Base-by-base conservation (phyloP, 2,888 invertebrate species). In the Pammene fasciana region DNA sequence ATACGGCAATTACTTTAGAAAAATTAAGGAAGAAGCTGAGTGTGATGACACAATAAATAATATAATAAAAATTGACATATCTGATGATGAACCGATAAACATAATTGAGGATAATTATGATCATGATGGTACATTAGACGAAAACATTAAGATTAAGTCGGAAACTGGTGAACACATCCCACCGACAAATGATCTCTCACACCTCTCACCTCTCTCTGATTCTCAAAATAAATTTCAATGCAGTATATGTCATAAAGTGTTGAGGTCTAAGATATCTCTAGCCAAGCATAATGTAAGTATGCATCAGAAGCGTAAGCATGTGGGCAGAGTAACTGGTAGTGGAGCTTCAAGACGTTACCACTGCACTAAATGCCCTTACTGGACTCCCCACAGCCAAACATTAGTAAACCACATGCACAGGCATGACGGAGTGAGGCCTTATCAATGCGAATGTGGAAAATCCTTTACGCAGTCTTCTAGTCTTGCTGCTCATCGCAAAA, bases 331-430 rank as follows among this genome's bases (percentile, higher is more conserved):
- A 0, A 86, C 87, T 50, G 93, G 92, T 4, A 87, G 78, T 81
- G 92, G 92, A 38, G 74, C 79, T 13, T 76, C 80, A 9, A 81
- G 91, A 45, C 80, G 83, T 11, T 92, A 92, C 72, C 87, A 91
- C 72, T 93, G 93, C 72, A 85, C 85, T n/a, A 80, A 82, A 73
- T 93, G 93, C 76, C 71, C 84, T 11, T 93, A 93, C 72, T 83
- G 82, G 26, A 89, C 93, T 14, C 90, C 87, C 1, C 89, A 92
- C 74, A 91, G 92, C 64, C 92, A 93, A 73, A 92, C 92, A 45
- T 78, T 93, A 57, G 86, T 88, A 1, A 91, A 93, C 73, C 93
- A 93, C 72, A 86, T 88, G 83, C 82, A 92, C 71, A 83, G 85
- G 50, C 93, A 93, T 74, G 88, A 88, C 75, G 93, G 93, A 18